These are phyloP conservation scores for Atrichornis clamosus DNA, from an alignment of 2,113 vertebrate species.

Conservation along the genomic window DNA sequence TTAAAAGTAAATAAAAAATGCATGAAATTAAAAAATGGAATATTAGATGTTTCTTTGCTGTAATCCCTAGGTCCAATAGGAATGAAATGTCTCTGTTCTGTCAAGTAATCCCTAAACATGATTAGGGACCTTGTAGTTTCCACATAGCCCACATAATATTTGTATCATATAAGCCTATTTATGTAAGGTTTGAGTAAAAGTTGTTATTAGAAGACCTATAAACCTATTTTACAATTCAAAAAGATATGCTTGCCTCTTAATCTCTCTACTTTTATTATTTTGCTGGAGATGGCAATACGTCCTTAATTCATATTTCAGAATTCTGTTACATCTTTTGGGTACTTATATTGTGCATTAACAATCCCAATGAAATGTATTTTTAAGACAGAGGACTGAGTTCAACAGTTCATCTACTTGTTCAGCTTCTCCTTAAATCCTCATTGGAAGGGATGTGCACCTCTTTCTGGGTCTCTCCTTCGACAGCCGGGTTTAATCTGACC, in stretches of 20 bases:
- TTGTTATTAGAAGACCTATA: conserved; percentile 81
- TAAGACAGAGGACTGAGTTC: conserved; percentile 52
- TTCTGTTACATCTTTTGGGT: conserved; percentile 47
- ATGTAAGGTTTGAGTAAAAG: conserved; percentile 80
- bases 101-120: conserved; percentile 87
- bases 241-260: conserved; percentile 74
- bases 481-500: not conserved
- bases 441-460: not conserved
- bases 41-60: conserved; percentile 83
- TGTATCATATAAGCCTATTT: conserved; percentile 85
- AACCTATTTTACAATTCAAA: conserved; percentile 79
- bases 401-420: conserved; percentile 41
- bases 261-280: conserved; percentile 74
- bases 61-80: conserved; percentile 81
- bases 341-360: not conserved
- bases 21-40: conserved; percentile 86
- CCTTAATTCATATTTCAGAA: conserved; percentile 74
- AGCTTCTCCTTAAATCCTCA: not conserved
- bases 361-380: conserved; percentile 56
- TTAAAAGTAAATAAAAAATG: conserved; percentile 88
- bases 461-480: not conserved
- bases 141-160: conserved; percentile 77
- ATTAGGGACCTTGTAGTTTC: conserved; percentile 84
- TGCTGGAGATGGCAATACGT: conserved; percentile 46
- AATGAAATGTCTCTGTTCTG: conserved; percentile 81